phyloP scores from a whole-genome alignment of 2,888 invertebrate species.

The Amphipyra tragopoginis region DNA sequence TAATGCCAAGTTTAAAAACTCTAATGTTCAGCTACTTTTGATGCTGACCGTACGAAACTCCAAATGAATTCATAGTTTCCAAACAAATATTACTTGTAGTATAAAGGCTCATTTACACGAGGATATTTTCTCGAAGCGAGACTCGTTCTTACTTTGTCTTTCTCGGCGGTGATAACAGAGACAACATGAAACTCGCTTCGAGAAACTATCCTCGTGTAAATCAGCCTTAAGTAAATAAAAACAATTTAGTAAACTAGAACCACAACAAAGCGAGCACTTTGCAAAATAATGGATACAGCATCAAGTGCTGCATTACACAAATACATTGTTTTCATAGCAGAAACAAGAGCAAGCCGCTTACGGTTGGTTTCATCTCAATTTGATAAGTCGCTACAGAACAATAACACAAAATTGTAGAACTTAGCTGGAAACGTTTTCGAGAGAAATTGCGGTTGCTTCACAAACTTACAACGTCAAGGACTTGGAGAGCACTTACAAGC shows the following conservation, averaged over 20 bases:
- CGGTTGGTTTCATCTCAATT: conserved; percentile 54
- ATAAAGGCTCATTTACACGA: too few species aligned
- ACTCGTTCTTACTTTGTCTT: too few species aligned
- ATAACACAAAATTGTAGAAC: conserved; percentile 52
- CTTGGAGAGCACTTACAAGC: conserved; percentile 38
- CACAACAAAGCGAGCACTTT: conserved; percentile 3
- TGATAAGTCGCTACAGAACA: conserved; percentile 47
- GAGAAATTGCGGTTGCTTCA: conserved; percentile 52
- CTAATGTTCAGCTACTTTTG: too few species aligned
- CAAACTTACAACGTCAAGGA: conserved; percentile 43
- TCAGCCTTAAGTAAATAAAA: too few species aligned
- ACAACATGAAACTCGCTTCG: too few species aligned
- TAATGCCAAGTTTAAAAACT: too few species aligned
- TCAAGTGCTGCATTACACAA: conserved; percentile 15
- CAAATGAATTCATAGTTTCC: too few species aligned
- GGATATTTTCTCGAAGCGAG: too few species aligned
- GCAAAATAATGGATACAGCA: conserved; percentile 4
- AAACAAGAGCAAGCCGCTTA: conserved; percentile 30
- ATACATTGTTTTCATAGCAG: conserved; percentile 32
- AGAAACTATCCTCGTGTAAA: too few species aligned
- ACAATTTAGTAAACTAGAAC: not conserved
- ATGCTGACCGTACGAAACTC: too few species aligned
- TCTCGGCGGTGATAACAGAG: too few species aligned
- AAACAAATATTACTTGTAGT: too few species aligned
- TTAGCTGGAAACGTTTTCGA: conserved; percentile 42